Evolutionary conservation across 2,797 vertebrate species (phyloP).

Genomic region (Crypturellus tataupa): DNA sequence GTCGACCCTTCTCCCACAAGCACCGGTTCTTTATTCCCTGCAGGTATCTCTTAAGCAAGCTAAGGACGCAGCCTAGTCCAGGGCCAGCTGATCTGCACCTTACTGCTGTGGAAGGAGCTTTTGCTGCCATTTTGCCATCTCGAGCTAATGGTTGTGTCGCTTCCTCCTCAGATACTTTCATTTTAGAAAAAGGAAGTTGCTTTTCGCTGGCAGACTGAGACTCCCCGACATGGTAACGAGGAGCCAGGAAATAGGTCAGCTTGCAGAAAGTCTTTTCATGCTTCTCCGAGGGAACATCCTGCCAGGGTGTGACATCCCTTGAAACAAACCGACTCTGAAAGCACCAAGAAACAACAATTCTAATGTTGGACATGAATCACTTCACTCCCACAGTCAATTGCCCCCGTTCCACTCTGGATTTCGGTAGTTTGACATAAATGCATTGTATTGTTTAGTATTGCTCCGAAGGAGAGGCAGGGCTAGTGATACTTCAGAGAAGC

Average conservation of each 20-base stretch:
- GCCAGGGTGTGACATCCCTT: not conserved
- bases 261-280: slow-evolving; percentile 1
- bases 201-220: not conserved
- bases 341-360: not conserved
- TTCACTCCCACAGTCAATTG: not conserved
- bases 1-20: not conserved
- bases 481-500: not conserved
- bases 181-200: slow-evolving; percentile 74
- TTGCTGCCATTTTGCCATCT: not conserved
- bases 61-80: not conserved
- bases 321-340: not conserved
- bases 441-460: not conserved
- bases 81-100: not conserved
- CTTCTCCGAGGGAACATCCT: slow-evolving; percentile 56
- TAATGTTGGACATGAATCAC: not conserved
- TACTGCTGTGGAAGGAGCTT: fast-evolving
- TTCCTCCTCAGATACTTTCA: slow-evolving; percentile 17
- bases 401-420: not conserved
- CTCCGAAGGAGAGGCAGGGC: not conserved
- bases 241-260: slow-evolving; percentile 76
- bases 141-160: not conserved
- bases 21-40: not conserved
- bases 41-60: not conserved
- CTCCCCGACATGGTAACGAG: slow-evolving; percentile 75
- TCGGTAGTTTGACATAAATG: not conserved